These are phyloP conservation scores for Drosophila robusta DNA, from an alignment of 2,888 invertebrate genomes.

Conservation along the genomic window DNA sequence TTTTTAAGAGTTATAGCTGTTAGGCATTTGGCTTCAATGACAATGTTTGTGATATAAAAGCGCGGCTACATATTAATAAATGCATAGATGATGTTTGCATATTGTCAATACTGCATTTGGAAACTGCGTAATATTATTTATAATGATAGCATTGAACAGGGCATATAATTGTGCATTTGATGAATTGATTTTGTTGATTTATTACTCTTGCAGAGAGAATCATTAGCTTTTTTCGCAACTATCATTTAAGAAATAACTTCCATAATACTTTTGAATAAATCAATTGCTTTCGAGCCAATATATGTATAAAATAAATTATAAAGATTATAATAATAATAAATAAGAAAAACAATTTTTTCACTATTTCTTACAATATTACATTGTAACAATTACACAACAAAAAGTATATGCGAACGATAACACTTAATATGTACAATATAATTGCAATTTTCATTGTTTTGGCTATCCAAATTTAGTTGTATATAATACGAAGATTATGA, in stretches of 20 bases:
- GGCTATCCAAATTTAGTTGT: no score
- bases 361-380: no score
- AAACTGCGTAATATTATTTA: conserved; percentile 8
- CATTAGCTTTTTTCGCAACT: not conserved
- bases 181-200: conserved; percentile 9
- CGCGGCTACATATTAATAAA: conserved; percentile 14
- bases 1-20: not conserved
- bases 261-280: no score
- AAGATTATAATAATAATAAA: no score
- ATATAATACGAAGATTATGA: no score
- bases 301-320: no score
- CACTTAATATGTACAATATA: no score
- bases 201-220: conserved; percentile 13
- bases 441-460: no score
- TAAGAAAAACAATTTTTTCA: no score
- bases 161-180: conserved; percentile 20
- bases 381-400: no score
- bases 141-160: conserved; percentile 19
- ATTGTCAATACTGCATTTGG: conserved; percentile 3
- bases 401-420: no score
- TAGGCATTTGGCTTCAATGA: not conserved
- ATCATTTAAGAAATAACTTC: not conserved
- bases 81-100: conserved; percentile 3
- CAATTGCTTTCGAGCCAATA: no score
- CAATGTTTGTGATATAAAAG: conserved; percentile 13